phyloP scores from a whole-genome alignment of 2,888 invertebrate genomes.

The Trissolcus brochymenae region DNA sequence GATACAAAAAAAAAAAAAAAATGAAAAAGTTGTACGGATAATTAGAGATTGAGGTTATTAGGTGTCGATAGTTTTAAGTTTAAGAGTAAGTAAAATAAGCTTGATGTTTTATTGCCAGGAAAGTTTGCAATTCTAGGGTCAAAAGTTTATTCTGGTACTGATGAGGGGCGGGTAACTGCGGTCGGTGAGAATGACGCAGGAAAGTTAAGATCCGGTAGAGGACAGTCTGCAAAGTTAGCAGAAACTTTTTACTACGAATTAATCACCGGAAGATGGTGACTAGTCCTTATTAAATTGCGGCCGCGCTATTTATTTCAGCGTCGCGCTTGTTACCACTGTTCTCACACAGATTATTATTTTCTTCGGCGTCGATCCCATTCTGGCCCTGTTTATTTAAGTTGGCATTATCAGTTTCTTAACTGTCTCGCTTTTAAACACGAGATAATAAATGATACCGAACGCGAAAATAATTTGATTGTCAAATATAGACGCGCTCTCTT shows the following conservation, averaged over 20 bases:
- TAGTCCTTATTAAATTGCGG: slow-evolving; percentile 74
- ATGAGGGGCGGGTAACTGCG: slow-evolving; percentile 60
- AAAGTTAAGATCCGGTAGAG: slow-evolving; percentile 70
- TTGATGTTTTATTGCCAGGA: slow-evolving; percentile 68
- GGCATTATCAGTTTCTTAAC: slow-evolving; percentile 50
- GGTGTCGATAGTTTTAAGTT: slow-evolving; percentile 65
- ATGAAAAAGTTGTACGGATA: slow-evolving; percentile 57
- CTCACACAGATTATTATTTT: slow-evolving; percentile 57
- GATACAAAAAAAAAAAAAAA: no score
- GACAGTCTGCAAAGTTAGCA: slow-evolving; percentile 72
- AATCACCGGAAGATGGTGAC: slow-evolving; percentile 73
- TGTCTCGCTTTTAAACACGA: slow-evolving; percentile 30
- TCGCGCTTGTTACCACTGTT: slow-evolving; percentile 61
- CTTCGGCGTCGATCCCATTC: slow-evolving; percentile 41
- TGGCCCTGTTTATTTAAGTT: slow-evolving; percentile 49
- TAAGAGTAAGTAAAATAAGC: slow-evolving; percentile 59
- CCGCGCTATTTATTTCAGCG: slow-evolving; percentile 71
- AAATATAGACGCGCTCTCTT: slow-evolving; percentile 19
- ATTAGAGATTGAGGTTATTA: slow-evolving; percentile 66
- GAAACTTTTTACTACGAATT: slow-evolving; percentile 74
- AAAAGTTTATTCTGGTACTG: slow-evolving; percentile 68
- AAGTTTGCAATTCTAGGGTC: slow-evolving; percentile 66
- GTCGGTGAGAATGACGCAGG: slow-evolving; percentile 69
- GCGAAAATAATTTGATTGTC: slow-evolving; percentile 49
- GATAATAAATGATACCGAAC: slow-evolving; percentile 38